Evolutionary conservation across 1,140 invertebrate genomes (phyloP), one percentile per base, ranked within the genome.

Genomic region (Drosophila quadrilineata): DNA sequence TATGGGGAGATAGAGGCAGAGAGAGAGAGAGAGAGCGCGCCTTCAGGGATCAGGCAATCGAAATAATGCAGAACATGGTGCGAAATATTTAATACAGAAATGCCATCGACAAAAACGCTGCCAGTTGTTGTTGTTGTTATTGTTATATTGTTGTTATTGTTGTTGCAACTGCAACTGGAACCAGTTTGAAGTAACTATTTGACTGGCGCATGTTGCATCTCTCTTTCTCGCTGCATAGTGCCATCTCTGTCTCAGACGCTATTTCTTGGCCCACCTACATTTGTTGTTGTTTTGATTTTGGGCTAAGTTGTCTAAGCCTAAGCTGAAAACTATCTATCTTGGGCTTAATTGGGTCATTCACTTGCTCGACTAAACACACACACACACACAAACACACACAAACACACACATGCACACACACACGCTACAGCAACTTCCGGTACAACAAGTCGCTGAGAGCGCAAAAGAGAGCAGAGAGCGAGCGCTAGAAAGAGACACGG

Each of bases 41-140:
- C 6, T 19, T 22, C 59, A 68, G 72, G 72, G 65, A 59, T 45
- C 40, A 26, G 53, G 63, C 77, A 77, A 77, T 84, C 77, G 74
- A 82, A 84, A 85, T 77, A 84, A 84, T 84, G 77, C 77, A 84
- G 73, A 84, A 84, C 79, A 84, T 84, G 77, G 79, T 84, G 77
- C 77, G 77, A 84, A 84, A 85, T 84, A 85, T 85, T 84, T 84
- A 82, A 82, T 82, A 84, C 77, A 77, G 59, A 82, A 84, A 84
- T 76, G 71, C 36, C 66, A 56, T 58, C 66, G 63, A 49, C 60
- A 72, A 70, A 79, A 43, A 48, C 49, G 56, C 33, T 59, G 35
- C 66, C 33, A 67, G 71, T 73, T 28, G 8, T 14, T 21, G 16
- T 36, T 56, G 16, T 41, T 60, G 45, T 24, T 43, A 17, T n/a